Evolutionary conservation across 2,113 vertebrate genomes (phyloP).

Genomic region (Myanophis thanlyinensis): DNA sequence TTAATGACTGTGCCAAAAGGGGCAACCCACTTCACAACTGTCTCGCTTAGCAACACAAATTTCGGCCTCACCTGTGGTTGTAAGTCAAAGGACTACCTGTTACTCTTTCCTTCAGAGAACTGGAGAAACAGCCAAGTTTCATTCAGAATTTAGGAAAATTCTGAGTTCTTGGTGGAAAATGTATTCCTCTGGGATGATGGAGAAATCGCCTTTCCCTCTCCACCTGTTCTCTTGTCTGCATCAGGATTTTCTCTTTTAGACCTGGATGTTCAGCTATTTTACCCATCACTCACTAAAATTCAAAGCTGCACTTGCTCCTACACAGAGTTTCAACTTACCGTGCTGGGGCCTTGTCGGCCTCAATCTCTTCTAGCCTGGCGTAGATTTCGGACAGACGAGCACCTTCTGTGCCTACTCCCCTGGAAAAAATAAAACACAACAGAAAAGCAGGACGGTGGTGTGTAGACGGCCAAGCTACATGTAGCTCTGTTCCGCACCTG

Average conservation of each 20-base stretch:
- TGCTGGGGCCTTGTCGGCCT: slow-evolving; percentile 95
- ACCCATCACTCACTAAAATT: no score
- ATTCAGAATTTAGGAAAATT: not conserved
- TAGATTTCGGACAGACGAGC: slow-evolving; percentile 89
- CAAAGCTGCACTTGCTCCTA: not conserved
- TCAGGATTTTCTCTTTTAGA: not conserved
- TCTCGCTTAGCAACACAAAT: not conserved
- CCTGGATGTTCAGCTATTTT: not conserved
- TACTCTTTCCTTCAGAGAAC: not conserved
- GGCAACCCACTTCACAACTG: not conserved
- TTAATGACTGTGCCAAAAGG: not conserved
- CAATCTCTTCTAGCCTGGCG: slow-evolving; percentile 90
- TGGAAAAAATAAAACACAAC: slow-evolving; percentile 51
- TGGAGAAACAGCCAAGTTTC: not conserved
- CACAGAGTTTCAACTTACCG: slow-evolving; percentile 72
- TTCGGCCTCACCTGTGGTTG: not conserved
- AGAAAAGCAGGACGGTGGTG: not conserved
- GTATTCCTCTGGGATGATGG: not conserved
- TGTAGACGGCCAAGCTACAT: not conserved
- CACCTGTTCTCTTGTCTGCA: not conserved
- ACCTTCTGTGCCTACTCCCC: slow-evolving; percentile 84
- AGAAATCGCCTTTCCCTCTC: not conserved
- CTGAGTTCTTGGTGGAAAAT: not conserved
- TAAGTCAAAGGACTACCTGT: not conserved
- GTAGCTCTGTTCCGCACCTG: not conserved